phyloP scores from a whole-genome alignment of 2,113 vertebrate genomes.

The Muscicapa adusta region DNA sequence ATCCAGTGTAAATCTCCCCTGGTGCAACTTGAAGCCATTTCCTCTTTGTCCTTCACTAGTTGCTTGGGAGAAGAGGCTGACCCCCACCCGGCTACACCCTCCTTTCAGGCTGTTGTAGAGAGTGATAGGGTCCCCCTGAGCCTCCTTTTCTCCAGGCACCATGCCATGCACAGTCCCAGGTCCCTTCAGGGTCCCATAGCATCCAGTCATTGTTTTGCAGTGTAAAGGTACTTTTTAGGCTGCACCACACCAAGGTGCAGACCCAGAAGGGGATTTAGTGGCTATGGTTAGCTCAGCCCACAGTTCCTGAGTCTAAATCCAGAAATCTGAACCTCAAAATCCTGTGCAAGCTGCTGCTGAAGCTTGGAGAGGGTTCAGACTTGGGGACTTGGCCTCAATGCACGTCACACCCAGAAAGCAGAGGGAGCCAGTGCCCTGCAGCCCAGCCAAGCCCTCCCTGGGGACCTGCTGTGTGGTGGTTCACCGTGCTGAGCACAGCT shows the following conservation, averaged over 20 bases:
- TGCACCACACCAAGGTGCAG: background rate
- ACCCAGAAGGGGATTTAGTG: background rate
- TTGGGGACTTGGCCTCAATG: background rate
- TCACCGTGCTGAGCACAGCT: fast-evolving
- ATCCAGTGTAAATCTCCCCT: background rate
- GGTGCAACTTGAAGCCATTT: background rate
- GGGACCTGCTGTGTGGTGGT: background rate
- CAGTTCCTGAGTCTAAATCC: background rate
- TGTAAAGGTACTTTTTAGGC: background rate
- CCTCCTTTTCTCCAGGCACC: background rate
- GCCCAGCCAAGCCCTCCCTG: background rate
- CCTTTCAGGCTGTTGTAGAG: background rate
- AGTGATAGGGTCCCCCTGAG: background rate
- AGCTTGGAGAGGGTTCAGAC: background rate
- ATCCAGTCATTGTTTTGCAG: background rate
- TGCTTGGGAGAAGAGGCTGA: background rate
- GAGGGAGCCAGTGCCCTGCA: background rate
- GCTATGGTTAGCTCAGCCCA: background rate
- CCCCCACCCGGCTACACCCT: background rate
- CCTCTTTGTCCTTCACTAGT: background rate
- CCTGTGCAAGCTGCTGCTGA: background rate
- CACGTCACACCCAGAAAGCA: background rate
- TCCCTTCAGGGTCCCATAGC: background rate
- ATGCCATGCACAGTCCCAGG: fast-evolving
- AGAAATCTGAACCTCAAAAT: background rate